Evolutionary conservation across 1,140 invertebrate species (phyloP).

Genomic region (Habropoda laboriosa): DNA sequence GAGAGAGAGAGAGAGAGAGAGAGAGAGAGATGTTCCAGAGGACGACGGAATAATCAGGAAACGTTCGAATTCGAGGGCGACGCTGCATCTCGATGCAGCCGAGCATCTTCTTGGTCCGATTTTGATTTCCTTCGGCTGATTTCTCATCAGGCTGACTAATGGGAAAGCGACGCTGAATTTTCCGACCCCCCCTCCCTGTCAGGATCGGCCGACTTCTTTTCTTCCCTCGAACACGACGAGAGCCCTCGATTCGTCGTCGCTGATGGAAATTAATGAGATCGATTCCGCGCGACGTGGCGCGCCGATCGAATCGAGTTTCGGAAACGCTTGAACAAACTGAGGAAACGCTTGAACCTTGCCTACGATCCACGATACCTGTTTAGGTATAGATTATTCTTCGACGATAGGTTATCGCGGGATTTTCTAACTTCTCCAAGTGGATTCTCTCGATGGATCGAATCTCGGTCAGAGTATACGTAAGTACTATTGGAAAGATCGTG

Average conservation of each 20-base stretch:
- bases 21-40: too few relatives aligned
- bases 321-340: slow-evolving; percentile 1
- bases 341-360: neutral
- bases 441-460: too few relatives aligned
- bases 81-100: neutral
- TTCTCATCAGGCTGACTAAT: slow-evolving; percentile 45
- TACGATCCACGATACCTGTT: neutral
- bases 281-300: neutral
- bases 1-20: too few relatives aligned
- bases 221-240: neutral
- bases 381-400: too few relatives aligned
- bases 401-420: too few relatives aligned
- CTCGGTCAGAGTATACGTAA: too few relatives aligned
- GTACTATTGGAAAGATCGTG: too few relatives aligned
- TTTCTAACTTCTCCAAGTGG: too few relatives aligned
- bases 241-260: slow-evolving; percentile 7
- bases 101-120: slow-evolving; percentile 30
- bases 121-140: slow-evolving; percentile 50
- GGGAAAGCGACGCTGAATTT: slow-evolving; percentile 31
- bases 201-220: slow-evolving; percentile 4
- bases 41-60: slow-evolving; percentile 24
- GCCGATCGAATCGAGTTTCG: neutral
- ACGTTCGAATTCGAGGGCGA: neutral
- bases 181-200: neutral
- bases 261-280: slow-evolving; percentile 40